Evolutionary conservation across 2,797 vertebrate genomes (phyloP).

Genomic region (Halcyon leucocephala): DNA sequence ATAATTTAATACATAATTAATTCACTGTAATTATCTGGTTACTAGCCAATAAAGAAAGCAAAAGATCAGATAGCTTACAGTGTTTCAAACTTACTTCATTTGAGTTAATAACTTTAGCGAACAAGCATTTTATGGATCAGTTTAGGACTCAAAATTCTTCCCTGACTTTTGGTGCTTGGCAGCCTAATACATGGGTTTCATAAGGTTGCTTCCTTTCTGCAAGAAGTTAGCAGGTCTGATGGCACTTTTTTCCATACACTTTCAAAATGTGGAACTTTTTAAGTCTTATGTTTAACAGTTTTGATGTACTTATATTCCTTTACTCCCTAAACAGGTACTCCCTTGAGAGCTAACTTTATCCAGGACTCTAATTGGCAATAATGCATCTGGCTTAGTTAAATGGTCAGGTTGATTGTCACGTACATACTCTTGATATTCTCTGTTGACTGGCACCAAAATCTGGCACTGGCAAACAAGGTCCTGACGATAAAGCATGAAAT

Average conservation of each 20-base stretch:
- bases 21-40: constrained; percentile 28
- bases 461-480: neutral
- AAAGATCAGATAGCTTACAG: neutral
- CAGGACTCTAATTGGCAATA: neutral
- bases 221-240: neutral
- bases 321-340: neutral
- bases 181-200: neutral
- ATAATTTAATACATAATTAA: constrained; percentile 14
- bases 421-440: neutral
- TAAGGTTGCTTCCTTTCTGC: neutral
- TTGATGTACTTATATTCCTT: neutral
- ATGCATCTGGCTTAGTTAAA: neutral
- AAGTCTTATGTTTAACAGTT: neutral
- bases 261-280: neutral
- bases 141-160: neutral
- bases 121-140: neutral
- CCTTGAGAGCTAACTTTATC: neutral
- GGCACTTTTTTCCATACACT: neutral
- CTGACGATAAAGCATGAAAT: neutral
- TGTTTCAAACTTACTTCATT: neutral
- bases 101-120: neutral
- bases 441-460: neutral
- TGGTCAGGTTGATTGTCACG: neutral
- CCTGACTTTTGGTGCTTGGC: neutral
- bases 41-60: neutral